Percentiles rank a stretch among this genome's conserved stretches.
These are phyloP conservation scores for Temnothorax rugatulus DNA, from an alignment of 2,888 invertebrate species.

Conservation along the genomic window DNA sequence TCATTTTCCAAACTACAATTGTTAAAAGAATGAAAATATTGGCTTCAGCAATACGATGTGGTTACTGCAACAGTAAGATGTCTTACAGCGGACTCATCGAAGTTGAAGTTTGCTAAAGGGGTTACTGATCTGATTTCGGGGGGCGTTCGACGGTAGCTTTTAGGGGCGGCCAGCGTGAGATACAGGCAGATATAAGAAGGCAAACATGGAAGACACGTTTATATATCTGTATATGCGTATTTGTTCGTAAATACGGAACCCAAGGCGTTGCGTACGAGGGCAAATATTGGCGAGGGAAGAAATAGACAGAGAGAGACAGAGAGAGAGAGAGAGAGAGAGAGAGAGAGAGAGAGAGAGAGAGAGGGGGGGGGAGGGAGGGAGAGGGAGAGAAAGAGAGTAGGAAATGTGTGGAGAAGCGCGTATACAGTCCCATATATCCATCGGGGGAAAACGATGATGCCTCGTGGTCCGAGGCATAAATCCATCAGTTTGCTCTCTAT, in stretches of 20 bases:
- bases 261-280: constrained; percentile 78
- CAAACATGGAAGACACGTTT: constrained; percentile 79
- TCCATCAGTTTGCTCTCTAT: constrained; percentile 82
- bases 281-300: constrained; percentile 78
- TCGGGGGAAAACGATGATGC: constrained; percentile 75
- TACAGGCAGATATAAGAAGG: constrained; percentile 83
- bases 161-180: constrained; percentile 63
- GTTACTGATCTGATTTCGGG: constrained; percentile 65
- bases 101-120: constrained; percentile 60
- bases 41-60: background rate
- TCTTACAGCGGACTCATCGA: constrained; percentile 35
- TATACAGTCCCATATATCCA: constrained; percentile 76
- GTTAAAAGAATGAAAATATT: constrained; percentile 5
- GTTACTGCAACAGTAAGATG: constrained; percentile 10
- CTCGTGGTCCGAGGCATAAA: constrained; percentile 81
- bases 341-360: constrained; percentile 42
- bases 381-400: constrained; percentile 50
- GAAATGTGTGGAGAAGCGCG: constrained; percentile 41
- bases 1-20: background rate
- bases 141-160: constrained; percentile 57
- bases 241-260: constrained; percentile 83
- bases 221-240: constrained; percentile 80
- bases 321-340: constrained; percentile 45
- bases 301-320: constrained; percentile 58
- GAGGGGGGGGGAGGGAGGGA: constrained; percentile 36